These are phyloP conservation scores for Acleris emargana DNA, from an alignment of 2,888 invertebrate genomes.

Conservation along the genomic window DNA sequence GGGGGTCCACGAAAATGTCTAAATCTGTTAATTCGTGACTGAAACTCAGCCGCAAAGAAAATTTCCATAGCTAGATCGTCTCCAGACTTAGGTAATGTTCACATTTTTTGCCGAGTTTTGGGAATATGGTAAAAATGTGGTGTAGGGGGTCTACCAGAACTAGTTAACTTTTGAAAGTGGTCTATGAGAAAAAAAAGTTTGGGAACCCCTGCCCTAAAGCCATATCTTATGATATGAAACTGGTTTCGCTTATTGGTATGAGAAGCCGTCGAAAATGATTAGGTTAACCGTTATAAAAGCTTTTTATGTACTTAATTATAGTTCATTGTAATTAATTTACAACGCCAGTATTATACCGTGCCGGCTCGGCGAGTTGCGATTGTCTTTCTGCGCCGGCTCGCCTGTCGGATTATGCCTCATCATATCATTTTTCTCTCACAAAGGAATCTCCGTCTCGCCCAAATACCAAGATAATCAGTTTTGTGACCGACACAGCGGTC, in stretches of 20 bases:
- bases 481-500: conserved; percentile 53
- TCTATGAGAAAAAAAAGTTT: no score
- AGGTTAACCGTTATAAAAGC: conserved; percentile 27
- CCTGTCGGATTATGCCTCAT: conserved; percentile 39
- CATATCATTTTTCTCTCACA: conserved; percentile 44
- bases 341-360: background rate
- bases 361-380: background rate
- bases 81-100: no score
- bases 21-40: no score
- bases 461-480: conserved; percentile 62
- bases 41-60: no score
- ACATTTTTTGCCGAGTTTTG: no score
- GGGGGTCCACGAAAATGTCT: no score
- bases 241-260: conserved; percentile 16
- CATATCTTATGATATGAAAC: conserved; percentile 16
- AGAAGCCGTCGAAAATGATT: conserved; percentile 21
- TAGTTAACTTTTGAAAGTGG: no score
- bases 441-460: conserved; percentile 58
- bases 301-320: conserved; percentile 19
- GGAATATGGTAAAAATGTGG: no score
- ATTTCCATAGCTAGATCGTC: no score
- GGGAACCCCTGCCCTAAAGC: background rate
- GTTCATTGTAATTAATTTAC: conserved; percentile 21
- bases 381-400: conserved; percentile 35
- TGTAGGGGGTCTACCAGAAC: no score